Evolutionary conservation across 2,797 vertebrate genomes (phyloP), one percentile per base, ranked within the genome.

Genomic region (Rhinoraja longicauda): DNA sequence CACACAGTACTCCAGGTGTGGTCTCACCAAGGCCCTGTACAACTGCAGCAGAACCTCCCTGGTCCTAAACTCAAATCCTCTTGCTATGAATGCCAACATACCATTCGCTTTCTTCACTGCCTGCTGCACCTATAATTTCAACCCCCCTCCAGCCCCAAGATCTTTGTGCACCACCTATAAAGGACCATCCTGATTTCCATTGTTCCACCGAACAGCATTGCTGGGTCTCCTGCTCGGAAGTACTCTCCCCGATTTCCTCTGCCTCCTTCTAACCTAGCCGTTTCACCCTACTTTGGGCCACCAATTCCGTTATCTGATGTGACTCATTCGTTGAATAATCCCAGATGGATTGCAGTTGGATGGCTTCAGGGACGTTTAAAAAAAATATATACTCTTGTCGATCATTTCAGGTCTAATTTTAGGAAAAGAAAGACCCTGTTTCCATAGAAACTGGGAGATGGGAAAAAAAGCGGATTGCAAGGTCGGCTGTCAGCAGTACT

Each of bases 361-460:
- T 26, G 36, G 70, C 92, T 76, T 7, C 29, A 26, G 59, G 39
- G 45, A 76, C 24, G 21, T 79, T 72, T 39, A 24, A n/a, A n/a
- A n/a, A n/a, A n/a, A n/a, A n/a, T n/a, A n/a, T n/a, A 59, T 77
- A 79, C 53, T 79, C 26, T 36, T 53, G 92, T 93, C 73, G 59
- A 88, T 88, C 84, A 88, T 88, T 36, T 45, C 32, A n/a, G 73
- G 53, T 24, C 57, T 76, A 79, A 79, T 64, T 93, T 64, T 39
- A 45, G 73, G 59, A 57, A 36, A 93, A 67, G 59, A 76, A 67
- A 76, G 39, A 32, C 29, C 59, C 39, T 19, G 72, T 76, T 79
- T 93, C 92, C 73, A 79, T 93, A n/a, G 73, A 62, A 93, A 93
- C 73, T 29, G 91, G 7, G 70, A n/a, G 36, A 75, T 75, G 70